Base-by-base conservation (phyloP, 2,888 invertebrate genomes). In the Ennomos quercinarius region DNA sequence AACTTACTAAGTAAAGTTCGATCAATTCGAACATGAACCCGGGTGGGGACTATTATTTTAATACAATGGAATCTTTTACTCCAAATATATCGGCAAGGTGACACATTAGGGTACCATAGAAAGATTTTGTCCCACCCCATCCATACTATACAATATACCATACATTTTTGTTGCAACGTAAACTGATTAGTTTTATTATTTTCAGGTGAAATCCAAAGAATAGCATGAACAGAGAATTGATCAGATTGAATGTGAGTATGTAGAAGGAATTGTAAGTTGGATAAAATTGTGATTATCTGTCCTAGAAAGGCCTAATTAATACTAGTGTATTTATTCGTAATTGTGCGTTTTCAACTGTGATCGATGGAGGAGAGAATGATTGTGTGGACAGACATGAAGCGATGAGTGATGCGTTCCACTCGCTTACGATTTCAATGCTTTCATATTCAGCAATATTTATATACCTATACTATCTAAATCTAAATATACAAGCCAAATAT, bases 261-360 rank as follows among this genome's bases (percentile, higher is more conserved):
- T 71, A 64, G 61, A 67, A 61, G 58, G 64, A 65, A 83, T 85
- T 81, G 81, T 86, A 83, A 87, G 80, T 87, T 86, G 84, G 78
- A 82, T 77, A 79, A 59, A 88, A 88, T 81, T 90, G 90, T 91
- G 91, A 89, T 90, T 87, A 87, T 88, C 87, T 90, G 89, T 91
- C 91, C 91, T 90, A 89, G 86, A 86, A 91, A 86, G 91, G 91
- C 91, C 91, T 92, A 92, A 92, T 89, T 91, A 91, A 88, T 87
- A 80, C 86, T 89, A 92, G 85, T 85, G 78, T 89, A 87, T 87
- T 87, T 88, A 87, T 84, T 86, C 76, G 80, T 87, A 87, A 84
- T 80, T 78, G 83, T 84, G 86, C 84, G 87, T 67, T 83, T 80
- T 84, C 77, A 77, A 81, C 87, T 91, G 89, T 89, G 88, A 89